Conservation (phyloP, 2,888 invertebrate species). For the Brassicogethes aeneus region DNA sequence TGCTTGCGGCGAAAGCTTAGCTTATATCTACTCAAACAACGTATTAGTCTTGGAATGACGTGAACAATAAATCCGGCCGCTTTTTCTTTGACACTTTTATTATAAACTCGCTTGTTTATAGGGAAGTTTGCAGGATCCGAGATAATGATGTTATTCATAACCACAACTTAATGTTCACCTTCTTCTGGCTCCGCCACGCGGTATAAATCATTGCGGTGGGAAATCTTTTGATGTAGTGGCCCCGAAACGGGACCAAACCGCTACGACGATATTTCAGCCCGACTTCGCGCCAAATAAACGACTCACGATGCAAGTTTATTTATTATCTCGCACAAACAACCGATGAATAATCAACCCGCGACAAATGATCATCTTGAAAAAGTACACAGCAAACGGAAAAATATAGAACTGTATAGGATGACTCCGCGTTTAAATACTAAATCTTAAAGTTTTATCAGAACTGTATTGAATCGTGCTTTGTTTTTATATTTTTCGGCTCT, state of each 20-base stretch:
- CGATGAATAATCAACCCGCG: no score
- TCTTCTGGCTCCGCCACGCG: neutral
- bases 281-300: neutral
- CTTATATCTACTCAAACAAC: neutral
- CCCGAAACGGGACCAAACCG: neutral
- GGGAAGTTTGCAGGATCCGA: neutral
- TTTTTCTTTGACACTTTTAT: neutral
- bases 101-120: neutral
- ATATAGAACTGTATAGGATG: no score
- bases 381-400: no score
- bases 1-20: no score
- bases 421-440: no score
- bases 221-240: neutral
- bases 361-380: no score
- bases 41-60: neutral
- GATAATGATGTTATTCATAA: conserved; percentile 1
- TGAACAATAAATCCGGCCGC: neutral
- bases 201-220: neutral
- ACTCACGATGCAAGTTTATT: no score
- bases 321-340: no score
- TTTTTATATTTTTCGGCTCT: no score
- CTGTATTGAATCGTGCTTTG: no score
- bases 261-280: neutral
- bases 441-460: no score
- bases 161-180: conserved; percentile 1